Conservation (phyloP, 2,113 vertebrate genomes). For the Strix aluco region DNA sequence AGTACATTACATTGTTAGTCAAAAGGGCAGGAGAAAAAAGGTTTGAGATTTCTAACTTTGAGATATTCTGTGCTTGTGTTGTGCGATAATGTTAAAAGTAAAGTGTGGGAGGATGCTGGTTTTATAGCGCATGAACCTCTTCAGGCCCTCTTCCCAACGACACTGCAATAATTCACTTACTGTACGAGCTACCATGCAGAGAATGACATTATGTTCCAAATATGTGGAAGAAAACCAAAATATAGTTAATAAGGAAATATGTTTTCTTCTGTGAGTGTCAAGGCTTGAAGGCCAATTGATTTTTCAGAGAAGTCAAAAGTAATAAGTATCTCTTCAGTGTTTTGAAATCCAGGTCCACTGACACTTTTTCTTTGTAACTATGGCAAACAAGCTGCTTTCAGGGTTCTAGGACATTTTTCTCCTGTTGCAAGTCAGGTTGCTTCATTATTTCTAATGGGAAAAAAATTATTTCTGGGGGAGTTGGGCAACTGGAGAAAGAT, state of each 20-base stretch:
- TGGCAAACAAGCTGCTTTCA: neutral
- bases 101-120: neutral
- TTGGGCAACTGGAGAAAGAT: neutral
- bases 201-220: neutral
- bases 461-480: neutral
- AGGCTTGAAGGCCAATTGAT: slow-evolving; percentile 12
- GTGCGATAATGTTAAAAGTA: neutral
- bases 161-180: neutral
- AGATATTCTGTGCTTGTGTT: neutral
- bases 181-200: neutral
- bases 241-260: neutral
- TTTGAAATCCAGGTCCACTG: slow-evolving; percentile 33
- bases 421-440: neutral
- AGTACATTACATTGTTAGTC: slow-evolving; percentile 21
- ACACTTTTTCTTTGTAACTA: slow-evolving; percentile 18
- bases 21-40: slow-evolving; percentile 27
- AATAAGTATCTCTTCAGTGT: slow-evolving; percentile 22
- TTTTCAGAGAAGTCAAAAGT: slow-evolving; percentile 34
- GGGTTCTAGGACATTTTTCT: slow-evolving; percentile 10
- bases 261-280: neutral
- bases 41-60: slow-evolving; percentile 30
- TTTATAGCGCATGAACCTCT: neutral
- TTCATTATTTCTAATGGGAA: slow-evolving; percentile 39
- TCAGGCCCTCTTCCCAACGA: neutral
- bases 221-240: neutral